Percentiles rank a stretch among this genome's conserved stretches.
These are phyloP conservation scores for Myocastor coypus DNA, from an alignment of 2,113 vertebrate species.

Conservation along the genomic window DNA sequence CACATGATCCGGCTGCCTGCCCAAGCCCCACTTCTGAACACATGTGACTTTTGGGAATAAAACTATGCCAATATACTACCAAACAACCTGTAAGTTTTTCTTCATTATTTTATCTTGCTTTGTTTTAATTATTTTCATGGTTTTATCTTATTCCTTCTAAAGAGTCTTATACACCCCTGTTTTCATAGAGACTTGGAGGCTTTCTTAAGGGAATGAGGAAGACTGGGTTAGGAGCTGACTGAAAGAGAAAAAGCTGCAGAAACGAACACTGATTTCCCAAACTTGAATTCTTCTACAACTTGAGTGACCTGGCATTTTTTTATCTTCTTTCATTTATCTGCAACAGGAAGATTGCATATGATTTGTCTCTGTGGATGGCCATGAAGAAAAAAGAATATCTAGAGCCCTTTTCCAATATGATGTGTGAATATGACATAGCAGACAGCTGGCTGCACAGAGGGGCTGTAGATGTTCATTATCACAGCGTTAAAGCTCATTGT, in stretches of 20 bases:
- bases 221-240: not conserved
- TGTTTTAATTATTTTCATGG: not conserved
- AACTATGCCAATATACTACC: not conserved
- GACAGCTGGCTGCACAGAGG: not conserved
- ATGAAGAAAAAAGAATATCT: not conserved
- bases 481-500: not conserved
- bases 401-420: not conserved
- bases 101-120: constrained; percentile 6
- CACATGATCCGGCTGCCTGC: not conserved
- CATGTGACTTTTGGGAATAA: not conserved
- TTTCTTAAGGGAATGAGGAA: not conserved
- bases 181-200: not conserved
- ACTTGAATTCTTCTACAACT: constrained; percentile 44
- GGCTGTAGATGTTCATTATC: not conserved
- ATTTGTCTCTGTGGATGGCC: not conserved
- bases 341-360: not conserved
- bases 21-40: not conserved
- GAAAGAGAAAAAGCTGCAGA: not conserved
- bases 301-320: not conserved
- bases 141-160: constrained; percentile 1
- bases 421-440: not conserved
- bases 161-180: not conserved
- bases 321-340: constrained; percentile 50
- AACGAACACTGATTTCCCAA: not conserved
- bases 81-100: constrained; percentile 22